Conservation (phyloP, 2,888 invertebrate genomes). For the Phyllotreta striolata region DNA sequence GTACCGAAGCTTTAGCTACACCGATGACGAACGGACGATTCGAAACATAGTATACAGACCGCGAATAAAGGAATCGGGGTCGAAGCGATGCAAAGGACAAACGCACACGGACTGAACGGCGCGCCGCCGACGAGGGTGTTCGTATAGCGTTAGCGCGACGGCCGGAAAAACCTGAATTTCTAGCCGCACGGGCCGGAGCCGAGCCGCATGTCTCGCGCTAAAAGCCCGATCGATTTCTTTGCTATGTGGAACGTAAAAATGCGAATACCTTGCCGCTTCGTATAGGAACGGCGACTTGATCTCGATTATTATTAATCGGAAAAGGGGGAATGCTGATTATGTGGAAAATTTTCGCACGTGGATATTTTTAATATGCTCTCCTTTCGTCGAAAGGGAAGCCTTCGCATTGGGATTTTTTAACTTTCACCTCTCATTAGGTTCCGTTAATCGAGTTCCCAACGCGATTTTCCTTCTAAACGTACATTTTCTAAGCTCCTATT, state of each 20-base stretch:
- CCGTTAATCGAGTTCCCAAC: no score
- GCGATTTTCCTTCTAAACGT: no score
- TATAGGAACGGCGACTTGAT: background rate
- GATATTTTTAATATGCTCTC: background rate
- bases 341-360: no score
- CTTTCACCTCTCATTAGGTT: no score
- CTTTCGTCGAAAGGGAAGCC: no score
- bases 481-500: no score
- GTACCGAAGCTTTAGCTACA: conserved; percentile 26
- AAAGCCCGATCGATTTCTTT: conserved; percentile 52
- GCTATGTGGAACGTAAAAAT: conserved; percentile 48
- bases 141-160: no score
- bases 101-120: conserved; percentile 53
- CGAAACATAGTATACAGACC: conserved; percentile 28
- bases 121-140: conserved; percentile 7
- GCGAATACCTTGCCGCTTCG: conserved; percentile 40
- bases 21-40: conserved; percentile 12
- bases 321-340: background rate
- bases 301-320: background rate
- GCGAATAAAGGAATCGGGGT: conserved; percentile 47
- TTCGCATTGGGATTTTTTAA: no score
- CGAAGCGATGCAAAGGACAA: conserved; percentile 49
- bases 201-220: conserved; percentile 45
- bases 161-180: conserved; percentile 36
- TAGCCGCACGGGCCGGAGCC: conserved; percentile 41